Evolutionary conservation across 2,797 vertebrate genomes (phyloP), one percentile per base, ranked within the genome.

Genomic region (Synanceia verrucosa): DNA sequence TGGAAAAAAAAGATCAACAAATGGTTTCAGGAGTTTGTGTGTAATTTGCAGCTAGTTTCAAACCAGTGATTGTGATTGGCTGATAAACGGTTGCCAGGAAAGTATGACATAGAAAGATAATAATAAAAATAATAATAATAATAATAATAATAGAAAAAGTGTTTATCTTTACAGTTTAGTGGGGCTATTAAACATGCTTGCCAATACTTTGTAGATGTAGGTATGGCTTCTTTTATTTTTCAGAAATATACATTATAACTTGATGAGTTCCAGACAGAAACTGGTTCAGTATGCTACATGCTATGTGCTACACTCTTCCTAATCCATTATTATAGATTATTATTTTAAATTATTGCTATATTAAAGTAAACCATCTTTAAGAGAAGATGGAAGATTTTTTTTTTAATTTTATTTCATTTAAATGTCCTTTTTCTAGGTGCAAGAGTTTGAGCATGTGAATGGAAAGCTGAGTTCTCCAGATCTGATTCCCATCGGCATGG

Each of bases 401-500:
- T n/a, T n/a, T n/a, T n/a, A n/a, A 50, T 60, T 65, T 55, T 19
- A 37, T 63, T 11, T 46, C 16, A 44, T 8, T 18, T 58, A 16
- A 72, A 28, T 55, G 14, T 64, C 12, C 61, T 51, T 34, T 44
- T 26, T 43, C 24, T 69, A 99, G 98, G 98, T 99, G 16, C 98
- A 99, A 85, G 98, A 99, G 87, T 99, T 99, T 5, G 97, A 99
- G 79, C 97, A 98, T 0, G 96, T 99, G 24, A 99, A 99, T 0
- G 98, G 98, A 16, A 98, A 97, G 86, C 95, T 96, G 89, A 99
- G 98, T 81, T 98, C 96, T 43, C 97, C 98, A 0, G 98, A 98
- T 73, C 73, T 98, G 83, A 94, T 98, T 71, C 95, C 96, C 0
- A 96, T 96, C 24, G 95, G 95, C 0, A 86, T 95, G 0, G 97